Conservation (phyloP, 2,113 vertebrate species). For the Neoarius graeffei region DNA sequence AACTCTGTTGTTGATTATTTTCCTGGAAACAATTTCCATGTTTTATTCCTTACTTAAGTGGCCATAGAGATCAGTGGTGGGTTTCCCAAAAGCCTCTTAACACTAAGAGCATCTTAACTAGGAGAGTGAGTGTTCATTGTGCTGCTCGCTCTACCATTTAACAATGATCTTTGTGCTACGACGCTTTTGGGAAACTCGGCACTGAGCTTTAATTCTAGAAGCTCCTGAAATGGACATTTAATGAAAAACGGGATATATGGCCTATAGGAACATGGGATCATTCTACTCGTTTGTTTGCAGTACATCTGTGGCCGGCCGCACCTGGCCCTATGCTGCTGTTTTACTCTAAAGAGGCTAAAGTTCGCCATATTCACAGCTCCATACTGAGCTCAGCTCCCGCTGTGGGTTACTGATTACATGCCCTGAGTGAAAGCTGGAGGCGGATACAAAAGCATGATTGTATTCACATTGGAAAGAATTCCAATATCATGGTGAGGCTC, state of each 20-base stretch:
- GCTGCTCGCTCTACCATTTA: too few relatives aligned
- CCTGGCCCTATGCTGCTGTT: constrained; percentile 29
- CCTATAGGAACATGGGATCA: too few relatives aligned
- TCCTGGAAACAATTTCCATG: neutral
- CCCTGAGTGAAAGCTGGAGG: constrained; percentile 43
- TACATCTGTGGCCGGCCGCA: constrained; percentile 30
- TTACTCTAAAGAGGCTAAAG: constrained; percentile 35
- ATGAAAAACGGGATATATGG: neutral
- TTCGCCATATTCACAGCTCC: constrained; percentile 44
- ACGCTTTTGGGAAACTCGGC: too few relatives aligned
- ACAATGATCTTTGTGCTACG: too few relatives aligned
- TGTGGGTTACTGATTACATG: constrained; percentile 66
- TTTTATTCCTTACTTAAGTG: neutral
- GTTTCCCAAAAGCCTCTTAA: neutral
- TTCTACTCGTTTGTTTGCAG: neutral
- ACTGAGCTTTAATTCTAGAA: neutral
- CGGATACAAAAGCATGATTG: constrained; percentile 30
- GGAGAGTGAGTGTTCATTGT: too few relatives aligned
- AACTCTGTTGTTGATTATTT: neutral
- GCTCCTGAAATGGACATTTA: neutral
- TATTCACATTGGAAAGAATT: constrained; percentile 24
- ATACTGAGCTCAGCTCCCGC: constrained; percentile 33
- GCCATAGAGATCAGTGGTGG: neutral
- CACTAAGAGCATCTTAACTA: too few relatives aligned
- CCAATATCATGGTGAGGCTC: constrained; percentile 8